Evolutionary conservation across 2,888 invertebrate species (phyloP).

Genomic region (Aproaerema taeniolella): DNA sequence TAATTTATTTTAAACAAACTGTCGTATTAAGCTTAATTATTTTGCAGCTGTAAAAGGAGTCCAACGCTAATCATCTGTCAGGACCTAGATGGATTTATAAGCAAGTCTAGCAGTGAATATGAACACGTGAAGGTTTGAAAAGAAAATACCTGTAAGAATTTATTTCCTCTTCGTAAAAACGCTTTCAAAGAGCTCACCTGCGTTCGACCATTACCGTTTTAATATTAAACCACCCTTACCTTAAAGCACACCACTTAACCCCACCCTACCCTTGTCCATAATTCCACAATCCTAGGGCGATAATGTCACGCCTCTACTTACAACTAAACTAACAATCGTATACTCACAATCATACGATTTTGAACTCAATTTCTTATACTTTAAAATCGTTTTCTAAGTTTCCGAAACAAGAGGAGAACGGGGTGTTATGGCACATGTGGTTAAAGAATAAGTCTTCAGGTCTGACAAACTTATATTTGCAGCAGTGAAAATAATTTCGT

Average conservation of each 20-base stretch:
- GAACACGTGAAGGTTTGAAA: too few relatives aligned
- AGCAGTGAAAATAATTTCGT: background rate
- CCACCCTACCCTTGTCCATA: constrained; percentile 58
- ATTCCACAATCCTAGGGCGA: constrained; percentile 67
- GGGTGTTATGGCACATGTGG: constrained; percentile 59
- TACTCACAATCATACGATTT: background rate
- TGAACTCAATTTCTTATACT: background rate
- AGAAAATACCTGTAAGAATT: too few relatives aligned
- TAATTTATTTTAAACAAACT: too few relatives aligned
- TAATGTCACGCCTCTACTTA: constrained; percentile 72
- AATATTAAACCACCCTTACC: constrained; percentile 52
- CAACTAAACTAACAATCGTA: constrained; percentile 15
- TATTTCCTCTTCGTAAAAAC: too few relatives aligned
- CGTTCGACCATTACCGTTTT: constrained; percentile 49
- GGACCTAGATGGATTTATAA: too few relatives aligned
- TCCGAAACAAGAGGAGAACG: constrained; percentile 42
- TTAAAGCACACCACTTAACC: constrained; percentile 28
- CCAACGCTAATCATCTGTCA: too few relatives aligned
- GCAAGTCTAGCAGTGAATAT: too few relatives aligned
- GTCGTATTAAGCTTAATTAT: too few relatives aligned
- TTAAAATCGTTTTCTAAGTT: background rate
- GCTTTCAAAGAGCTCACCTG: too few relatives aligned
- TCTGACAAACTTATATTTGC: constrained; percentile 27
- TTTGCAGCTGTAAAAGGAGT: too few relatives aligned
- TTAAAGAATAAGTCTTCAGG: constrained; percentile 57